Evolutionary conservation across 1,140 invertebrate genomes (phyloP), one percentile per base, ranked within the genome.

Genomic region (Bombus waltoni): DNA sequence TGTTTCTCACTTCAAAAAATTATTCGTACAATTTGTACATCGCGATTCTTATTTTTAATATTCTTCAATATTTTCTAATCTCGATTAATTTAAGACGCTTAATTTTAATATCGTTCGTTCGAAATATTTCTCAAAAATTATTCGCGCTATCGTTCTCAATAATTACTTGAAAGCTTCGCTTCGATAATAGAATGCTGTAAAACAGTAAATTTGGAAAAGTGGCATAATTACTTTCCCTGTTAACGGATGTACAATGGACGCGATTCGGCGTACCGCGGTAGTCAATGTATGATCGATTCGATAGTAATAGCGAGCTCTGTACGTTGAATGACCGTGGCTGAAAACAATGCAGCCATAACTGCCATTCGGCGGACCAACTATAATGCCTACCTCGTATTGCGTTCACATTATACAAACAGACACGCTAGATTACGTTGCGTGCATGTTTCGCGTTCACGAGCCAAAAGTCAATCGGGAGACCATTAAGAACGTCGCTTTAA

Each of bases 311-410:
- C 15, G 57, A 57, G 74, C 62, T 83, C 25, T 83, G 73, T 59
- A 83, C 70, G 74, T 53, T 83, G 74, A 83, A 83, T 42, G 62
- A 68, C 35, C 74, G 65, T 83, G 44, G 18, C 38, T 70, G 81
- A 77, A 77, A 83, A 83, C 81, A 83, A 83, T 83, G 74, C 22
- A 40, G 47, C 74, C 81, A 78, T 83, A 83, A 78, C 74, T 77
- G 74, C 62, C 25, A 57, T 78, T 68, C 65, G 62, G 59, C 44
- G 32, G 18, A 76, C 57, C 59, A 68, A 42, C 44, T 77, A 57
- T 28, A 57, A 18, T 28, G 47, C 42, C 42, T 68, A 9, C 25
- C 40, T 28, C 18, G 68, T 15, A 25, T 47, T 38, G 32, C 38
- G 44, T 35, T 13, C 57, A 11, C 28, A 35, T 25, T 44, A 59